These are phyloP conservation scores for Ptychoptera albimana DNA, from an alignment of 2,888 invertebrate species.

Conservation along the genomic window DNA sequence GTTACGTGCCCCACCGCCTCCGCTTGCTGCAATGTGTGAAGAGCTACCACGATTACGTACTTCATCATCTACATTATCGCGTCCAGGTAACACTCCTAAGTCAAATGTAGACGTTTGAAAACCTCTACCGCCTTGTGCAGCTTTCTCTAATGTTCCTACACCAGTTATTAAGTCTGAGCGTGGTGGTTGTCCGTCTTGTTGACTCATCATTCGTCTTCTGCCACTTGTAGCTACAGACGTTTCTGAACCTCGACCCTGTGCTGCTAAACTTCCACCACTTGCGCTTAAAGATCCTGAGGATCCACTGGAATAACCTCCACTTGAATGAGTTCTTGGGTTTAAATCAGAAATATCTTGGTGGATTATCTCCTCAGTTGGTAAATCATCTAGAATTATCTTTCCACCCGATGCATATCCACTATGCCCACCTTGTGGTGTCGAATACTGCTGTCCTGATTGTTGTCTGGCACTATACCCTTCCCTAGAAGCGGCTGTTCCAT, in stretches of 20 bases:
- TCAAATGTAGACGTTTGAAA: conserved; percentile 24
- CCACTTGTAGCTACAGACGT: conserved; percentile 3
- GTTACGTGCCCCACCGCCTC: conserved; percentile 12
- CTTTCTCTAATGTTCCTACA: conserved; percentile 14
- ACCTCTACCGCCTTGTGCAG: conserved; percentile 17
- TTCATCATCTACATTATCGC: conserved; percentile 26
- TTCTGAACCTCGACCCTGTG: not conserved
- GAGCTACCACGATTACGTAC: conserved; percentile 12
- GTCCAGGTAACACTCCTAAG: conserved; percentile 17
- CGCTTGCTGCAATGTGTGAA: conserved; percentile 7
- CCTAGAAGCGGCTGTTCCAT: not conserved
- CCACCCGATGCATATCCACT: not conserved
- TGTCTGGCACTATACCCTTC: not conserved
- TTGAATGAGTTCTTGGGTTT: conserved; percentile 2
- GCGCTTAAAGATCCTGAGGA: not conserved
- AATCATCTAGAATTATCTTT: not conserved
- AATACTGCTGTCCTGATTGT: not conserved
- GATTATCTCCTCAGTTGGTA: conserved; percentile 4
- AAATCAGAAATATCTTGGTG: conserved; percentile 7
- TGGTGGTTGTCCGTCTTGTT: conserved; percentile 11
- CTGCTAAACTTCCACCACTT: not conserved
- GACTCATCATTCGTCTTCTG: conserved; percentile 10
- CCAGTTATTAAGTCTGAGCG: conserved; percentile 8
- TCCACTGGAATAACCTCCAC: not conserved
- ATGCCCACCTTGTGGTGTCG: not conserved